These are phyloP conservation scores for Nymphalis c-album DNA, from an alignment of 2,888 invertebrate species.

Conservation along the genomic window DNA sequence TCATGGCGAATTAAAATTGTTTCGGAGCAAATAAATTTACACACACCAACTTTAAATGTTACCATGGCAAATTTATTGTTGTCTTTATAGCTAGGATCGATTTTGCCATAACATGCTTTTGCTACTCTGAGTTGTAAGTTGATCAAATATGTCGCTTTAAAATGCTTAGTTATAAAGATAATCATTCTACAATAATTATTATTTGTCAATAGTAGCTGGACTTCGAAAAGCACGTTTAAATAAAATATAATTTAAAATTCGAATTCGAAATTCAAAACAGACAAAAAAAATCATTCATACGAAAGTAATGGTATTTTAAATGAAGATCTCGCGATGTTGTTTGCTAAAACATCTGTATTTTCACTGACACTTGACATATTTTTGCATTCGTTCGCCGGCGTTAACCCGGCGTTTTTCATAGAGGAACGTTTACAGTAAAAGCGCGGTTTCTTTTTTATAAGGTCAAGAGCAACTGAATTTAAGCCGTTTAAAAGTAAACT, in stretches of 20 bases:
- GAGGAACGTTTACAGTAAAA: slow-evolving; percentile 47
- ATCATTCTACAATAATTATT: too few species aligned
- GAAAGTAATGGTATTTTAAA: slow-evolving; percentile 34
- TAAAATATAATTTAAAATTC: not conserved
- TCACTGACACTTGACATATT: slow-evolving; percentile 68
- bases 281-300: slow-evolving; percentile 23
- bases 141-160: too few species aligned
- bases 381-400: slow-evolving; percentile 61
- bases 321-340: slow-evolving; percentile 29
- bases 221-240: too few species aligned
- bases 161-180: too few species aligned
- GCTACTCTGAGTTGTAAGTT: too few species aligned
- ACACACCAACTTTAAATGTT: too few species aligned
- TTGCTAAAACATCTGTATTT: slow-evolving; percentile 37
- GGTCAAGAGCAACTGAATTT: slow-evolving; percentile 46
- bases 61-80: too few species aligned
- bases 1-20: too few species aligned
- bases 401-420: slow-evolving; percentile 43
- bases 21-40: too few species aligned
- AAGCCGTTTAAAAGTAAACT: slow-evolving; percentile 26
- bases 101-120: too few species aligned
- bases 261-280: not conserved
- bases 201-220: too few species aligned
- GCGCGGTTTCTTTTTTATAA: slow-evolving; percentile 45
- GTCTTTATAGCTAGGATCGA: too few species aligned